A percentile compares a stretch with the other conserved stretches of the same genome.
Evolutionary conservation across 2,797 vertebrate genomes (phyloP).

Genomic region (Tokudaia tokunoshimensis): DNA sequence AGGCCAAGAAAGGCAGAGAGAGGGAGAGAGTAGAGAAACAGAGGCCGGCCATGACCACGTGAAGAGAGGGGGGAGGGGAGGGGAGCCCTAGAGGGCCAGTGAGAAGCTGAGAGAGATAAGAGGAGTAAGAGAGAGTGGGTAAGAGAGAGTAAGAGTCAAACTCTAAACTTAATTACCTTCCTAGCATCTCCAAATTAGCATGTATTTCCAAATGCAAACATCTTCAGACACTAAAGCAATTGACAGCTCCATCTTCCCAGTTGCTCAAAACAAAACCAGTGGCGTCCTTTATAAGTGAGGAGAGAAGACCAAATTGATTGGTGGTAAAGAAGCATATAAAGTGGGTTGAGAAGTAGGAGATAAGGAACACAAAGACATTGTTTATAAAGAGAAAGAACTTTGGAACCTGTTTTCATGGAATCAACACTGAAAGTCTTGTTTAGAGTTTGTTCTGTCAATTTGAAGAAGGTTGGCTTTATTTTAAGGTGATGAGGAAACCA

Average conservation of each 20-base stretch:
- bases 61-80: too few species aligned
- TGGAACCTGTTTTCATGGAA: neutral
- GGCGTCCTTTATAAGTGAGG: neutral
- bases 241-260: neutral
- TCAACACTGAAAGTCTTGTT: neutral
- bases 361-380: neutral
- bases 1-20: too few species aligned
- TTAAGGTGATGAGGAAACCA: neutral
- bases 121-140: too few species aligned
- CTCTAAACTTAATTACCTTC: neutral
- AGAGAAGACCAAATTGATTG: neutral
- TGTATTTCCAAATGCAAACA: slow-evolving; percentile 16
- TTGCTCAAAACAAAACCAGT: neutral
- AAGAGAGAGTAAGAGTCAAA: too few species aligned
- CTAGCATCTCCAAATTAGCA: neutral
- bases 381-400: neutral
- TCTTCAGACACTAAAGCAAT: neutral
- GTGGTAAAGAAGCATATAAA: neutral
- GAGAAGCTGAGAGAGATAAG: too few species aligned
- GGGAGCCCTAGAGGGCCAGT: too few species aligned
- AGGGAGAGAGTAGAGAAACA: too few species aligned
- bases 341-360: neutral
- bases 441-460: neutral
- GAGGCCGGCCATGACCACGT: too few species aligned
- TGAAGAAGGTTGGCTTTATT: neutral